Base-by-base conservation (phyloP, 2,113 vertebrate genomes). In the Paralichthys olivaceus region DNA sequence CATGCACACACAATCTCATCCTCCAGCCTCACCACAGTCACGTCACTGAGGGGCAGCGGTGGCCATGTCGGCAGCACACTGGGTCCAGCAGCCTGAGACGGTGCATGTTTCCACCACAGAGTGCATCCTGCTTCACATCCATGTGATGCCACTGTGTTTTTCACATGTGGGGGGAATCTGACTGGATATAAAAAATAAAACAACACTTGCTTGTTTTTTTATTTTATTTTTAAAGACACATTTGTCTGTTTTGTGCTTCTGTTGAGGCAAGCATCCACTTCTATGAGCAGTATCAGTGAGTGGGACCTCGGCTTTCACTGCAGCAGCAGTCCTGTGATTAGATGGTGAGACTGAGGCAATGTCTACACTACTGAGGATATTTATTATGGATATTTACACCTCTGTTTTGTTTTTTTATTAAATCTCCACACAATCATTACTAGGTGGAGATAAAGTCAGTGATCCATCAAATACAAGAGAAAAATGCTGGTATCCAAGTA, bases 1-100 rank as follows among this genome's bases (percentile, higher is more conserved):
- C 51, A 57, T 29, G 23, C 67, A 57, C 49, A 51, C 23, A 32
- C 59, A 4, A 71, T 61, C 19, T 77, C 47, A 19, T 56, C 71
- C 13, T 45, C 43, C 43, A 45, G 15, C 43, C 14, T 45, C 15
- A 45, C 0, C 15, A 4, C 43, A 13, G 5, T 12, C 43, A 45
- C 5, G 5, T 23, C 61, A 29, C 23, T 47, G 8, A 71, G 43
- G 60, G 28, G 40, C 17, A 26, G 28, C 37, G 22, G 23, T 32
- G 34, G 49, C 34, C 23, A 53, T 58, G 13, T 19, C 13, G 54
- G 43, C 7, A 11, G 26, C 0, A 59, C 43, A 25, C 37, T 40
- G 54, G 53, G 54, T 14, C 32, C 20, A n/a, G 69, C 1, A 9
- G 25, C n/a, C 49, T 62, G 9, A 73, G 15, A 54, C 60, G 47